Base-by-base conservation (phyloP, 2,113 vertebrate species). In the Malurus melanocephalus region DNA sequence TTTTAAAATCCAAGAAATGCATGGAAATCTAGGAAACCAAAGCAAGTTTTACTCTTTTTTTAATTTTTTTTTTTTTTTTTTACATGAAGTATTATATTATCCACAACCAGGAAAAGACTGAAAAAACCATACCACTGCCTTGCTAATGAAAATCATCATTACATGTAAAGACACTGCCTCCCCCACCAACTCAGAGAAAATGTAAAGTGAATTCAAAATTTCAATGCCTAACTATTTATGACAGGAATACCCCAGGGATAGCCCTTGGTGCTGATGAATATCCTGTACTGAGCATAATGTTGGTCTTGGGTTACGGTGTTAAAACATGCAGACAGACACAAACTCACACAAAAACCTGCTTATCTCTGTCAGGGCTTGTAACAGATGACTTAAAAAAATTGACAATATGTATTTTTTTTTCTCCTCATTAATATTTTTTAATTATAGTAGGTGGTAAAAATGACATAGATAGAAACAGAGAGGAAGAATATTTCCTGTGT, bases 21-120 rank as follows among this genome's bases (percentile, higher is more conserved):
- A 33, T 6, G 11, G 7, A 72, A 72, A 6, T 32, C 4, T 65
- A 19, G 43, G 13, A 27, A 69, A n/a, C n/a, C 4, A 65, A 51
- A 3, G 1, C 1, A 55, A 71, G 7, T 28, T 65, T 49, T 22
- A n/a, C 0, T 6, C 48, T n/a, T 13, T 33, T 15, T 21, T 18
- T 28, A 7, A 7, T 30, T 26, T 22, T 56, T 16, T 42, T 42
- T 59, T 40, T 72, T 48, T 49, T 43, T n/a, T 43, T 52, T 40
- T 1, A 2, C 32, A 5, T 18, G 53, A 33, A 6, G 7, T 8
- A 17, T 7, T 72, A 0, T 21, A 33, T 33, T 13, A 69, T 4
- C 45, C n/a, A 26, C 9, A 52, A 9, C 3, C 17, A 43, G 48
- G 28, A 77, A 83, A 56, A 56, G 1, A 76, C 45, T 28, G 46